These are phyloP conservation scores for Xestia rhomboidea DNA, from an alignment of 2,888 invertebrate species.

Conservation along the genomic window DNA sequence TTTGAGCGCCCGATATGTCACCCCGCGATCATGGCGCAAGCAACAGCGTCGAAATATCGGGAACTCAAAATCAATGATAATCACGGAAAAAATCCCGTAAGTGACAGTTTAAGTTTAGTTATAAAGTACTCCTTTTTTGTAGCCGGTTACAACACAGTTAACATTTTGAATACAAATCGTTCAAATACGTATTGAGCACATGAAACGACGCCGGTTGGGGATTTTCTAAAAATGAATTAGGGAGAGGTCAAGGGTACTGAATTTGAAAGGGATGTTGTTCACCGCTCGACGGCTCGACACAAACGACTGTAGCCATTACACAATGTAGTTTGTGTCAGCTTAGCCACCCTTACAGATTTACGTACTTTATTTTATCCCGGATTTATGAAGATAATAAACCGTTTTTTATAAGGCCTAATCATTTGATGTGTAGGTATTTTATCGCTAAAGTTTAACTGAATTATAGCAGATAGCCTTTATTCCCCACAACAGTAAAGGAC, in stretches of 20 bases:
- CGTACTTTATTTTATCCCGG: background rate
- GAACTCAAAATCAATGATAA: too few species aligned
- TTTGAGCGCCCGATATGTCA: too few species aligned
- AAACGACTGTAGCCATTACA: conserved; percentile 24
- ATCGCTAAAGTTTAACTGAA: background rate
- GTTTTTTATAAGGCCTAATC: background rate
- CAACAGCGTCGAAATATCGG: too few species aligned
- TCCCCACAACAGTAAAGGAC: background rate
- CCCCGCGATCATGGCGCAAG: too few species aligned
- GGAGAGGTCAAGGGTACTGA: conserved; percentile 41
- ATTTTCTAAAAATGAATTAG: conserved; percentile 36
- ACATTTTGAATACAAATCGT: conserved; percentile 14
- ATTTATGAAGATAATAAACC: conserved; percentile 20
- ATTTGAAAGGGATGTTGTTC: conserved; percentile 40
- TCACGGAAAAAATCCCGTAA: too few species aligned
- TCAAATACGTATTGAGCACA: conserved; percentile 16
- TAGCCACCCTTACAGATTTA: conserved; percentile 16
- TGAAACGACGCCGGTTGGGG: conserved; percentile 12
- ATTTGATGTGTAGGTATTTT: background rate
- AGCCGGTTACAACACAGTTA: background rate
- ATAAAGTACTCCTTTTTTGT: background rate
- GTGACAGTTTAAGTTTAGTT: too few species aligned
- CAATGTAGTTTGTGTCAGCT: conserved; percentile 33
- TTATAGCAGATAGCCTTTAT: background rate
- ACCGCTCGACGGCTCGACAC: conserved; percentile 18